Evolutionary conservation across 2,888 invertebrate species (phyloP).

Genomic region (Lepidocyrtoides sp.): DNA sequence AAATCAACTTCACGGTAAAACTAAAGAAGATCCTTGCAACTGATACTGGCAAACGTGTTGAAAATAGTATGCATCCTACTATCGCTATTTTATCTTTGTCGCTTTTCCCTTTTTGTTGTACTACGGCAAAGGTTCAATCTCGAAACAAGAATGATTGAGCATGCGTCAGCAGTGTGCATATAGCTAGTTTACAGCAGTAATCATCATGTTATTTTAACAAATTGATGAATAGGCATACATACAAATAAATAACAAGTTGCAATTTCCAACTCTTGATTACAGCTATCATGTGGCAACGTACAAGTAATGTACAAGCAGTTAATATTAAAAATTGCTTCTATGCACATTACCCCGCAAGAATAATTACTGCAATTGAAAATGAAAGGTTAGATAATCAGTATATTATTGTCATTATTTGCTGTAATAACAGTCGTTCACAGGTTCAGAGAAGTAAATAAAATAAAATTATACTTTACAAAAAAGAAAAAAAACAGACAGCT

Average conservation of each 20-base stretch:
- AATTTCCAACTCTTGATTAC: conserved; percentile 8
- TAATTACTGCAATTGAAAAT: conserved; percentile 57
- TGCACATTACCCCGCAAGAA: conserved; percentile 11
- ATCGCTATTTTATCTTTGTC: neutral
- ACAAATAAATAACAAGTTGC: neutral
- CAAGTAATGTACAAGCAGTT: neutral
- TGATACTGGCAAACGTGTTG: neutral
- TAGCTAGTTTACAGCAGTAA: neutral
- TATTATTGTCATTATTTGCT: conserved; percentile 48
- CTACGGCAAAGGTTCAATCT: neutral
- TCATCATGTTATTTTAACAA: neutral
- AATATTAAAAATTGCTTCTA: conserved; percentile 14
- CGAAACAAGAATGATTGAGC: neutral
- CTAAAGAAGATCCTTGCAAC: neutral
- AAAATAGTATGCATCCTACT: neutral
- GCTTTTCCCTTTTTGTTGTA: neutral
- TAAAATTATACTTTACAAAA: neutral
- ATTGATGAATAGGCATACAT: neutral
- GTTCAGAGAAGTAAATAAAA: conserved; percentile 15
- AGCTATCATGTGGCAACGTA: conserved; percentile 6
- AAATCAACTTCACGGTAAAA: no score
- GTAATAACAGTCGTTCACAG: conserved; percentile 44
- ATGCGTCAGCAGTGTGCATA: neutral
- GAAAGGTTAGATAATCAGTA: conserved; percentile 45
- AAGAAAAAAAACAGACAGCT: neutral